These are phyloP conservation scores for Pissodes strobi DNA, from an alignment of 1,140 invertebrate species.

Conservation along the genomic window DNA sequence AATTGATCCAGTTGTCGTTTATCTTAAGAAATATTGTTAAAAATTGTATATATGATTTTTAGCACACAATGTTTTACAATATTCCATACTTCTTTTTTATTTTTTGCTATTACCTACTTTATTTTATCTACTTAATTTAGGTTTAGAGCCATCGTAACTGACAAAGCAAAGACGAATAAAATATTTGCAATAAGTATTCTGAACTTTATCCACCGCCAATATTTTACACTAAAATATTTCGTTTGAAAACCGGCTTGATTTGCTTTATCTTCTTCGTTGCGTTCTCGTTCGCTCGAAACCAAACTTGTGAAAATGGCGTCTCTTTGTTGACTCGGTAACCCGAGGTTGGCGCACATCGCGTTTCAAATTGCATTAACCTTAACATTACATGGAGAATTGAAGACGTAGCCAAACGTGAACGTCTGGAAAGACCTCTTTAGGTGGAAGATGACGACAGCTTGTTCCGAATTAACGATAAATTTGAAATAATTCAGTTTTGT, in stretches of 20 bases:
- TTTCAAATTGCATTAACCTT: slow-evolving; percentile 58
- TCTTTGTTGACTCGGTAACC: slow-evolving; percentile 57
- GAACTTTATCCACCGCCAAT: too few relatives aligned
- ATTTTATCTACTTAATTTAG: too few relatives aligned
- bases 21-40: too few relatives aligned
- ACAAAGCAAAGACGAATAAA: too few relatives aligned
- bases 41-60: too few relatives aligned
- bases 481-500: slow-evolving; percentile 35
- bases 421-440: slow-evolving; percentile 40
- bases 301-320: slow-evolving; percentile 52
- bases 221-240: too few relatives aligned
- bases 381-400: slow-evolving; percentile 59
- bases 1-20: too few relatives aligned
- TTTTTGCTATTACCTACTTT: too few relatives aligned
- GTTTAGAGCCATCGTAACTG: too few relatives aligned
- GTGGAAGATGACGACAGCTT: slow-evolving; percentile 51
- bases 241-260: slow-evolving; percentile 1
- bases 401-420: slow-evolving; percentile 57
- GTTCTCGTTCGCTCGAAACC: slow-evolving; percentile 29
- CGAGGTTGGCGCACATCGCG: slow-evolving; percentile 52
- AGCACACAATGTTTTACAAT: too few relatives aligned
- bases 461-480: slow-evolving; percentile 47
- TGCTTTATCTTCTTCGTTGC: slow-evolving; percentile 27
- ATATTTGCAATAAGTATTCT: too few relatives aligned
- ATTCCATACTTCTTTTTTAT: too few relatives aligned